Conservation (phyloP, 2,888 invertebrate genomes). For the Heteropelma amictum region DNA sequence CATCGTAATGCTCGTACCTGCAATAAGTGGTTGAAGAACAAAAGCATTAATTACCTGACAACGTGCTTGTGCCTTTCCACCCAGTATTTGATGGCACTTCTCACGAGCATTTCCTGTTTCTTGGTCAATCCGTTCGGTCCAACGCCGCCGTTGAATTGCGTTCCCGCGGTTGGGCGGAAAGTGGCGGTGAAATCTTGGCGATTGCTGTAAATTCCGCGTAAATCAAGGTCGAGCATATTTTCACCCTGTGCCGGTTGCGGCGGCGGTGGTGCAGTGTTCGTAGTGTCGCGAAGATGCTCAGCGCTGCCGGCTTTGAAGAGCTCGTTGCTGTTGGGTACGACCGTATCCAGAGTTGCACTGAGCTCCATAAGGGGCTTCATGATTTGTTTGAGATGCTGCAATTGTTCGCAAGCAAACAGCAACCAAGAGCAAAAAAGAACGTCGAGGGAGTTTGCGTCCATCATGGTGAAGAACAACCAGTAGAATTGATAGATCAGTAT, state of each 20-base stretch:
- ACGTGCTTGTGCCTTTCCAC: constrained; percentile 93
- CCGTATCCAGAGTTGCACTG: constrained; percentile 89
- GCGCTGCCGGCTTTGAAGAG: constrained; percentile 77
- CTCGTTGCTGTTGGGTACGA: constrained; percentile 80
- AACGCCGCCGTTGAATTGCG: constrained; percentile 77
- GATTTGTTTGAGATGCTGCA: constrained; percentile 91
- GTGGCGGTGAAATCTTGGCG: constrained; percentile 89
- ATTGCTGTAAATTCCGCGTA: constrained; percentile 87
- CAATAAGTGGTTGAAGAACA: not conserved
- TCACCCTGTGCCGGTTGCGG: constrained; percentile 65
- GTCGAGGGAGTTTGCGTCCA: constrained; percentile 82
- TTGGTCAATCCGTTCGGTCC: constrained; percentile 90
- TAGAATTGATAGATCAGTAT: constrained; percentile 85
- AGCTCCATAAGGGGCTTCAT: constrained; percentile 93
- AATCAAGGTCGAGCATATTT: constrained; percentile 81
- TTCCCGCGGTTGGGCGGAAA: constrained; percentile 81
- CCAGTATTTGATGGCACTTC: constrained; percentile 94
- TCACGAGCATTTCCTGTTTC: constrained; percentile 90
- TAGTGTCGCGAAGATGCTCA: constrained; percentile 69
- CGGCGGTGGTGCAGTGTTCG: constrained; percentile 58
- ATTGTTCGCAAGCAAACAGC: constrained; percentile 91
- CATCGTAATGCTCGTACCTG: too few species aligned
- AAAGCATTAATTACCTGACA: constrained; percentile 83
- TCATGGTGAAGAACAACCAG: constrained; percentile 84
- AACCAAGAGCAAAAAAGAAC: constrained; percentile 91